These are phyloP conservation scores for Crocidura indochinensis DNA, from an alignment of 2,797 vertebrate species.

Conservation along the genomic window DNA sequence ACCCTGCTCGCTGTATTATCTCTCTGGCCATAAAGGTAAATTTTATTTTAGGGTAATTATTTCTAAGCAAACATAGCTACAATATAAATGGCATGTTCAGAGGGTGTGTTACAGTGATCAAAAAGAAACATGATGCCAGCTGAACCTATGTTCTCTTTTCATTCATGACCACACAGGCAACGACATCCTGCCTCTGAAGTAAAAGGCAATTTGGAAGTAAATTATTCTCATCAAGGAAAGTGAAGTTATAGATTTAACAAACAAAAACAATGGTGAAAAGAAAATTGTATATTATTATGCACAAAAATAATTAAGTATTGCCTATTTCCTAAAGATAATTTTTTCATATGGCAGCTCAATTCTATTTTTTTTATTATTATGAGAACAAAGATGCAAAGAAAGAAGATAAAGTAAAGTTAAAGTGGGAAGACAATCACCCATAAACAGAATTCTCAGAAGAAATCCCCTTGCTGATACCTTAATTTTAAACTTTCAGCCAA, in stretches of 20 bases:
- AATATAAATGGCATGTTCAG: neutral
- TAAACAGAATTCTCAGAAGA: too few relatives aligned
- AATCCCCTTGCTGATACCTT: too few relatives aligned
- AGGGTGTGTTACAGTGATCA: conserved; percentile 27
- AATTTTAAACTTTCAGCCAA: too few relatives aligned
- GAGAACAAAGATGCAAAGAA: too few relatives aligned
- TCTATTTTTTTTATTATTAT: too few relatives aligned
- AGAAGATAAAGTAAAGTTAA: too few relatives aligned
- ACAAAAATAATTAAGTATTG: conserved; percentile 25
- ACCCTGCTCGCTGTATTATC: too few relatives aligned
- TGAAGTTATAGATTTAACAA: conserved; percentile 16
- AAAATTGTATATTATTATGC: neutral
- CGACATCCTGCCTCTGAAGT: conserved; percentile 20
- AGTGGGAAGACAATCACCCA: too few relatives aligned
- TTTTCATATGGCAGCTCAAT: neutral
- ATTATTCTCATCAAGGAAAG: neutral
- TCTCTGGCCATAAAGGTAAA: neutral
- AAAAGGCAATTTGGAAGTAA: conserved; percentile 18
- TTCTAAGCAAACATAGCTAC: neutral
- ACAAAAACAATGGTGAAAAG: neutral
- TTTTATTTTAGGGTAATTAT: conserved; percentile 28
- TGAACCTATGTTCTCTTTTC: conserved; percentile 63
- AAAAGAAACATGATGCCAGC: conserved; percentile 52
- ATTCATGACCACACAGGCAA: neutral
- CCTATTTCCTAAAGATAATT: conserved; percentile 27